Conservation (phyloP, 2,797 vertebrate species). For the Acipenser transmontanus region DNA sequence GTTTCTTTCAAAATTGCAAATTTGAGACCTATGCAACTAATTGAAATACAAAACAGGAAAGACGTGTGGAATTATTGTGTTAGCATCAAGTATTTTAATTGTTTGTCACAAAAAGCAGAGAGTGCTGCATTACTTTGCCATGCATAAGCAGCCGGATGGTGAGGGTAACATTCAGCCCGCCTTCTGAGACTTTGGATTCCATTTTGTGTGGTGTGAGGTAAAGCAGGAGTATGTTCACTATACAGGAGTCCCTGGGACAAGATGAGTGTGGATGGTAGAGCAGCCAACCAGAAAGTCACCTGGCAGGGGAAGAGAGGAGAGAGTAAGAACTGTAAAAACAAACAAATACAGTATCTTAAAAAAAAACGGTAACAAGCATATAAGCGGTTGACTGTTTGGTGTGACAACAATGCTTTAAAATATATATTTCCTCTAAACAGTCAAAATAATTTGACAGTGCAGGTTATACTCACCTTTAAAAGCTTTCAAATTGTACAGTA, state of each 20-base stretch:
- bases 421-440: too few species aligned
- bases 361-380: background rate
- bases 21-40: background rate
- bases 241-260: constrained; percentile 46
- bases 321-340: too few species aligned
- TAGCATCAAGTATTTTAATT: background rate
- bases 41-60: too few species aligned
- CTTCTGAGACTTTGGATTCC: constrained; percentile 92
- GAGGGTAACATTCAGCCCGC: constrained; percentile 91
- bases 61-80: too few species aligned
- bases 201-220: constrained; percentile 60
- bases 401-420: too few species aligned
- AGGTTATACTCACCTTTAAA: too few species aligned
- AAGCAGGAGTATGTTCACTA: constrained; percentile 38
- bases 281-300: constrained; percentile 59
- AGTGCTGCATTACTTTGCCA: constrained; percentile 59
- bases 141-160: constrained; percentile 89
- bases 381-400: too few species aligned
- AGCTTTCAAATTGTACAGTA: too few species aligned
- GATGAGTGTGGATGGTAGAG: constrained; percentile 39
- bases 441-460: too few species aligned
- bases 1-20: background rate
- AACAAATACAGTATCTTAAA: too few species aligned
- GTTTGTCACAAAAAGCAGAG: background rate
- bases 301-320: constrained; percentile 23